A percentile compares a stretch with the other conserved stretches of the same genome.
These are phyloP conservation scores for Phyllotreta cruciferae DNA, from an alignment of 2,888 invertebrate species.

Conservation along the genomic window DNA sequence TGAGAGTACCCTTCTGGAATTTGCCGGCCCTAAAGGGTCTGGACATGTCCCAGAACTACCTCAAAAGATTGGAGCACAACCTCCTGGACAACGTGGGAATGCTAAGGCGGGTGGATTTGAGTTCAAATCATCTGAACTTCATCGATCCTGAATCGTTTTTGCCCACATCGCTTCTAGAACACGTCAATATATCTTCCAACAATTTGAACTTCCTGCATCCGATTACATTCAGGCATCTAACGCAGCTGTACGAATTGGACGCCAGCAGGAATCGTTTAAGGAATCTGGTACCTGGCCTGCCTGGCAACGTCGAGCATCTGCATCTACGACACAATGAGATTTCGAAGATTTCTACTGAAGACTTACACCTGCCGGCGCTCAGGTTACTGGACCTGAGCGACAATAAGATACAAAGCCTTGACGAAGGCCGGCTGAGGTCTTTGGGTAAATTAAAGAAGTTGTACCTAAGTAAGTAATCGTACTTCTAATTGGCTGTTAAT, in stretches of 20 bases:
- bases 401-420: slow-evolving; percentile 76
- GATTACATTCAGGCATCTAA: slow-evolving; percentile 77
- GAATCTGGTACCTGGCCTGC: slow-evolving; percentile 80
- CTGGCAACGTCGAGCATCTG: slow-evolving; percentile 78
- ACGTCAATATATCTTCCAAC: slow-evolving; percentile 81
- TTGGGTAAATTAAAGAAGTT: slow-evolving; percentile 73
- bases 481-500: neutral
- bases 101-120: slow-evolving; percentile 77
- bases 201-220: slow-evolving; percentile 74
- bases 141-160: slow-evolving; percentile 78
- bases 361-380: slow-evolving; percentile 75
- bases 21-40: slow-evolving; percentile 83
- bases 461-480: slow-evolving; percentile 66
- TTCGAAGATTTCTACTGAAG: slow-evolving; percentile 71
- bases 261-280: slow-evolving; percentile 74
- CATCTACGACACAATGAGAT: slow-evolving; percentile 73
- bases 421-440: slow-evolving; percentile 69
- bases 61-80: slow-evolving; percentile 73
- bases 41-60: slow-evolving; percentile 79
- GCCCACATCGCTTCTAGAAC: slow-evolving; percentile 75
- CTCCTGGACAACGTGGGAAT: slow-evolving; percentile 79
- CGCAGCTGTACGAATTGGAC: slow-evolving; percentile 80
- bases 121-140: slow-evolving; percentile 73
- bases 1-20: slow-evolving; percentile 83
- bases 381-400: slow-evolving; percentile 77